Conservation (phyloP, 2,113 vertebrate genomes). For the Lagenorhynchus albirostris region DNA sequence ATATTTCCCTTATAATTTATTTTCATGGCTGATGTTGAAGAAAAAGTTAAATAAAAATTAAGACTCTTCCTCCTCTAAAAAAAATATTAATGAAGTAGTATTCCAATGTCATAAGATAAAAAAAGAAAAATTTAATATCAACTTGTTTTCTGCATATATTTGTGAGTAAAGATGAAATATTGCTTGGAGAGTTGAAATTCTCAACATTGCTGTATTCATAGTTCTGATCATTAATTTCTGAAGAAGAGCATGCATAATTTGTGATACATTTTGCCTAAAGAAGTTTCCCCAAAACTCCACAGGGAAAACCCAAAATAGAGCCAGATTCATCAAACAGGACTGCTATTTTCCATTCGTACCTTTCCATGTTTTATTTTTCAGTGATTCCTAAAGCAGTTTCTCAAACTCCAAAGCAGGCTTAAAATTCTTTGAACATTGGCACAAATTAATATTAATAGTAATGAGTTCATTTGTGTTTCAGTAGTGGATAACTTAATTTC, state of each 20-base stretch:
- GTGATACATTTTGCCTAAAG: conserved; percentile 10
- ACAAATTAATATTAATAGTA: conserved; percentile 36
- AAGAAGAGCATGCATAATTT: conserved; percentile 46
- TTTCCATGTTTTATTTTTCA: conserved; percentile 43
- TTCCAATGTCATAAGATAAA: conserved; percentile 3
- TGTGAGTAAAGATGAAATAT: conserved; percentile 25
- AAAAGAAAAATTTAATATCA: conserved; percentile 20
- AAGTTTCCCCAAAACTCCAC: neutral
- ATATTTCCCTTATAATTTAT: conserved; percentile 13
- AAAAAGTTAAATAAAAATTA: conserved; percentile 18
- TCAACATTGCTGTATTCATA: neutral
- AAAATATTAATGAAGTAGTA: neutral
- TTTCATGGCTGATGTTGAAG: neutral
- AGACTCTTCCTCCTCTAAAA: neutral
- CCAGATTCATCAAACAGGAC: neutral
- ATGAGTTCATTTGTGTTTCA: conserved; percentile 9
- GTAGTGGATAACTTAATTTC: neutral
- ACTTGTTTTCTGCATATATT: conserved; percentile 39
- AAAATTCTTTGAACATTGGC: conserved; percentile 29
- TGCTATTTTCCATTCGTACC: neutral
- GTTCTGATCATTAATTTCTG: conserved; percentile 67
- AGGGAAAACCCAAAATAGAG: neutral
- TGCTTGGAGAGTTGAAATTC: conserved; percentile 64
- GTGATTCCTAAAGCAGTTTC: conserved; percentile 20
- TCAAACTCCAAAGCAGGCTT: conserved; percentile 33